Evolutionary conservation across 30 jellyfish, hydroid and myxozoan species (phyloP).

Genomic region (Aurelia sp.): DNA sequence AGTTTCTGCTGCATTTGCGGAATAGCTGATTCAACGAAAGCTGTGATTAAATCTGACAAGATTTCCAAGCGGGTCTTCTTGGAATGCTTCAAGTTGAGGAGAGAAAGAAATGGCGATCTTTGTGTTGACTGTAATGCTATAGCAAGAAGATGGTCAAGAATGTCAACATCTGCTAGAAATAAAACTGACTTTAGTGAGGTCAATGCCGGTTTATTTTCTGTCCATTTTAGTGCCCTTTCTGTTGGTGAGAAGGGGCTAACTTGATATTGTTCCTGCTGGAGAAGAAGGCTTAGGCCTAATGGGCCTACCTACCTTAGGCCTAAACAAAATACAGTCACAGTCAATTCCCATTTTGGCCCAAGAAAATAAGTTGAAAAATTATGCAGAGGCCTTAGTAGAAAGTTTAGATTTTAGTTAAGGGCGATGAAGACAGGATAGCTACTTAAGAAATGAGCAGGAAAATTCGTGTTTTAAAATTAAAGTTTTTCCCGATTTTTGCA

Average conservation of each 20-base stretch:
- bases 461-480: too few species aligned
- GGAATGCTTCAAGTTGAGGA: conserved; percentile 36
- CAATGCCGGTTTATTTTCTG: background rate
- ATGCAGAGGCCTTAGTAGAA: too few species aligned
- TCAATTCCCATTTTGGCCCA: too few species aligned
- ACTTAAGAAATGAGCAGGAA: too few species aligned
- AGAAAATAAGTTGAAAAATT: too few species aligned
- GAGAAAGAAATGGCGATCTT: conserved; percentile 44
- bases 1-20: conserved; percentile 63
- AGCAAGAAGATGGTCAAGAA: conserved; percentile 39
- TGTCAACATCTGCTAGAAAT: conserved; percentile 7
- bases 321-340: too few species aligned
- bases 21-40: conserved; percentile 14
- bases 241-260: conserved; percentile 1
- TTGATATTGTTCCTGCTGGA: too few species aligned
- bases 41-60: background rate
- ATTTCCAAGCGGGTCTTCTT: conserved; percentile 24
- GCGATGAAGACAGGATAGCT: too few species aligned
- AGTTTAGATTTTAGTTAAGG: too few species aligned
- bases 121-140: conserved; percentile 37
- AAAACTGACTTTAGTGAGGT: conserved; percentile 21
- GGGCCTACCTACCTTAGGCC: too few species aligned
- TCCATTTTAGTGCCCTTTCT: background rate
- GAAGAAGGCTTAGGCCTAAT: too few species aligned
- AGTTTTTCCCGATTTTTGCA: too few species aligned